Evolutionary conservation across 2,888 invertebrate genomes (phyloP), one percentile per base, ranked within the genome.

Genomic region (Caenorhabditis sulstoni): DNA sequence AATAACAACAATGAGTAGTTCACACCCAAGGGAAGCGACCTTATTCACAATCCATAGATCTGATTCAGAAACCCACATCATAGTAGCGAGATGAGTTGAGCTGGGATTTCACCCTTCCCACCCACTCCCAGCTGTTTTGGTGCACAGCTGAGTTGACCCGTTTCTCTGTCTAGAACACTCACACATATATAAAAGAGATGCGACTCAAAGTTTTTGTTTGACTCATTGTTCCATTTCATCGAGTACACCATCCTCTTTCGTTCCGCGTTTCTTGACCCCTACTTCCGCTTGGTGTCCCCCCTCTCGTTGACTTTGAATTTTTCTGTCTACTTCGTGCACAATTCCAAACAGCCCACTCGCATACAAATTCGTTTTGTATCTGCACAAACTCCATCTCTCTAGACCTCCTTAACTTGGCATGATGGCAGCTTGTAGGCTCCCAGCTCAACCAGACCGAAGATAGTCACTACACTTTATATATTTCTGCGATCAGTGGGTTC

Each of bases 21-120:
- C 23, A 53, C 45, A 35, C 66, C 47, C 47, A 3, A 39, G 61
- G 39, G 74, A 53, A 37, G 67, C 44, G 23, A 39, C 55, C 71
- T 71, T 62, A 23, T 49, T 29, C 23, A 14, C 47, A 37, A 59
- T 41, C 47, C 29, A 18, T 3, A 29, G 39, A n/a, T 50, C 23
- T 73, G 64, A 64, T 41, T 73, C 73, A 73, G 50, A 29, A 35
- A 23, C 55, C 29, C 64, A 73, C 64, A 64, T 73, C 64, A 73
- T 44, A 16, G 14, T n/a, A 67, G 16, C 44, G 23, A 52, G 52
- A 20, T 22, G 47, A 61, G 14, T 49, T 41, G 64, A 35, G 14
- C 14, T 50, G 64, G 49, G 41, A 62, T 62, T 55, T 64, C 55
- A 57, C 55, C 35, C 16, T 14, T 12, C 18, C 18, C 14, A 2